Evolutionary conservation across 2,113 vertebrate species (phyloP).

Genomic region (Vanacampus margaritifer): DNA sequence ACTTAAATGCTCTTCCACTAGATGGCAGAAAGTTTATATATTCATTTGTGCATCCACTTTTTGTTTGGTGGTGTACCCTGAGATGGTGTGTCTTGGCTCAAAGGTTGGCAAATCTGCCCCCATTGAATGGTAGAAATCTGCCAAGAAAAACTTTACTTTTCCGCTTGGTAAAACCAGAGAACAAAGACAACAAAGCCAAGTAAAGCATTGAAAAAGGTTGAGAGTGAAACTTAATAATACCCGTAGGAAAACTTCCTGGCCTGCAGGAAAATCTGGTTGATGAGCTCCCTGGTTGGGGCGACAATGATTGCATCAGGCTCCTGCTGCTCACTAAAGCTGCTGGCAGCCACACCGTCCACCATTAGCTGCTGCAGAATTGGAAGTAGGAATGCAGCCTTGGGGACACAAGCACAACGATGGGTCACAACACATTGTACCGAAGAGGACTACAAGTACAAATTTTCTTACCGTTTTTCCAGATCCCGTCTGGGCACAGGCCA

Average conservation of each 20-base stretch:
- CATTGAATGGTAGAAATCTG: too few species aligned
- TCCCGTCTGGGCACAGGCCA: conserved; percentile 97
- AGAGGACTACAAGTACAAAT: neutral
- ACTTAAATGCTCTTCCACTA: too few species aligned
- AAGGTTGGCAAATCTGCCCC: too few species aligned
- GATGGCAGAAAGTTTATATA: too few species aligned
- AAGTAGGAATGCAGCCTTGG: conserved; percentile 89
- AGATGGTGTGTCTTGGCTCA: too few species aligned
- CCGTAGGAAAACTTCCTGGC: conserved; percentile 89
- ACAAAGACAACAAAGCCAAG: neutral
- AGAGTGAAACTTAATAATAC: conserved; percentile 57
- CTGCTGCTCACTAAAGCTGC: conserved; percentile 81
- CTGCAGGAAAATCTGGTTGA: conserved; percentile 92
- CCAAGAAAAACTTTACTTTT: neutral
- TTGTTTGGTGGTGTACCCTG: too few species aligned
- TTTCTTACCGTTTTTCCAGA: conserved; percentile 93
- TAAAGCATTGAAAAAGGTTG: neutral
- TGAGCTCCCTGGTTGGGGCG: conserved; percentile 90
- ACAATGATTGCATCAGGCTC: conserved; percentile 87
- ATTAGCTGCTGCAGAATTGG: conserved; percentile 88
- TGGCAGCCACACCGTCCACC: conserved; percentile 79
- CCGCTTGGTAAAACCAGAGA: neutral
- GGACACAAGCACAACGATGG: neutral
- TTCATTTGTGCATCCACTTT: too few species aligned
- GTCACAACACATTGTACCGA: neutral